Base-by-base conservation (phyloP, 64 coral and sea anemone genomes). In the Orbicella faveolata region DNA sequence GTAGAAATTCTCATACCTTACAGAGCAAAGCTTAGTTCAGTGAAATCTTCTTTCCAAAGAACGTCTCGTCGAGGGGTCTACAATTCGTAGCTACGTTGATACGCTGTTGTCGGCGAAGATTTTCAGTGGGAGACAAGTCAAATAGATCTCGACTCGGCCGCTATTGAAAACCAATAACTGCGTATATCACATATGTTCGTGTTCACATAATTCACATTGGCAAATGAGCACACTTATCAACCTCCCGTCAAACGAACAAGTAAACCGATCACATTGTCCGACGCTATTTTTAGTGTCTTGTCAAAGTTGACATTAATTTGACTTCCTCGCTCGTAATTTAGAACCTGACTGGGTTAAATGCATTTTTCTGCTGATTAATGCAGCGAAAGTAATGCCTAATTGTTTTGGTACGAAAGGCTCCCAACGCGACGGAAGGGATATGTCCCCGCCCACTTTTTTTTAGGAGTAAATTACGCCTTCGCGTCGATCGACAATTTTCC, bases 241-340 rank as follows among this genome's bases (percentile, higher is more conserved):
- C 19, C 65, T n/a, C 16, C 23, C 12, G 63, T 73, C 82, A 85
- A 85, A 34, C 20, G 63, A 73, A 67, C 53, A 21, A 16, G 82
- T 85, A 72, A 85, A 85, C 37, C 82, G 82, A 85, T 85, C 36
- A 23, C 44, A 70, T 73, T 37, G 4, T 66, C 65, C 25, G 21
- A 70, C 21, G 36, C 82, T 85, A 85, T 85, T 85, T 85, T 72
- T 85, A 85, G 82, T 8, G 34, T 72, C 63, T 52, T 73, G 82
- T 85, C 82, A 85, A 70, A 41, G 30, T 26, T 85, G 64, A 85
- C 65, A 85, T 51, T 72, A 44, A 52, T 85, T 37, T 73, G 36
- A 73, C 65, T 85, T 85, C 82, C 82, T 73, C 21, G 65, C 18
- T 20, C n/a, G 82, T 52, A 72, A 84, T 67, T 84, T 84, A 15